A percentile compares a stretch with the other conserved stretches of the same genome.
Evolutionary conservation across 2,888 invertebrate species (phyloP).

Genomic region (Parthenolecanium corni): DNA sequence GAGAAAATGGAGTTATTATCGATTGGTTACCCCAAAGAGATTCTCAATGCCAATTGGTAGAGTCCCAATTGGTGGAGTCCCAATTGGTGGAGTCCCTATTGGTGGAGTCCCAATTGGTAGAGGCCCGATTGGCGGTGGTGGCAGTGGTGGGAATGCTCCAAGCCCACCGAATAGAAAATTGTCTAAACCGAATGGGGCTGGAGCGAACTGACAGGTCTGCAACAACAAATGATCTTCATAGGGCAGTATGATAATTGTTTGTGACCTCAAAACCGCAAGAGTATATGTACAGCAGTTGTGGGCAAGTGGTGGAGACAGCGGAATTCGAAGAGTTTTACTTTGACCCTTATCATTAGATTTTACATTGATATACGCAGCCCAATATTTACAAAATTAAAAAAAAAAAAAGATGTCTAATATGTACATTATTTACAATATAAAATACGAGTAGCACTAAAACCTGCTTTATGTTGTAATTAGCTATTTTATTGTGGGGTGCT

Average conservation of each 20-base stretch:
- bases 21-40: constrained; percentile 14
- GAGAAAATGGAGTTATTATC: not conserved
- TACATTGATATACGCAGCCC: too few relatives aligned
- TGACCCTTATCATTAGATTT: too few relatives aligned
- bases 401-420: too few relatives aligned
- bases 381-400: too few relatives aligned
- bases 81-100: not conserved
- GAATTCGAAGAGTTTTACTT: too few relatives aligned
- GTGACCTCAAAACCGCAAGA: not conserved
- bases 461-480: too few relatives aligned
- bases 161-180: constrained; percentile 16
- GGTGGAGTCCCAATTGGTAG: constrained; percentile 1
- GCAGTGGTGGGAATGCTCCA: constrained; percentile 10
- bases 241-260: not conserved
- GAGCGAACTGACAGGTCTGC: constrained; percentile 14
- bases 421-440: too few relatives aligned
- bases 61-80: not conserved
- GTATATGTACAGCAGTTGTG: not conserved
- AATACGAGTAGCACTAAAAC: too few relatives aligned
- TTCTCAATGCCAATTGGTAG: constrained; percentile 1
- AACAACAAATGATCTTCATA: not conserved
- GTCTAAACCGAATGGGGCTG: constrained; percentile 11
- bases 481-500: too few relatives aligned
- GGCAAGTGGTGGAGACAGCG: too few relatives aligned
- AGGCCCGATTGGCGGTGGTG: not conserved